phyloP scores from a whole-genome alignment of 1,140 invertebrate species.

The Sitophilus oryzae region DNA sequence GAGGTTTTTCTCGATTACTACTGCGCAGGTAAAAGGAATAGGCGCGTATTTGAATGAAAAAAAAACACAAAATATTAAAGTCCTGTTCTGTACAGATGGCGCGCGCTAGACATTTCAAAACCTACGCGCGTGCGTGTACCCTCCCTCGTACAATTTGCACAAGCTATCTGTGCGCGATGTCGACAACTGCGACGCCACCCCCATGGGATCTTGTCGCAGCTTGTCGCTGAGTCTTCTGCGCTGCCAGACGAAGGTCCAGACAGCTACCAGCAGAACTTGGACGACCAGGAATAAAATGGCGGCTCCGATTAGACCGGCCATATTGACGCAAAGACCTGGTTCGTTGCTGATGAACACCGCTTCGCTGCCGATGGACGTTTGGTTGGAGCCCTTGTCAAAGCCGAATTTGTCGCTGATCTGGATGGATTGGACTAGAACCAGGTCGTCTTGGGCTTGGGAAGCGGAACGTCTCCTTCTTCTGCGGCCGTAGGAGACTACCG shows the following conservation, averaged over 20 bases:
- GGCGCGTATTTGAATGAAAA: conserved; percentile 26
- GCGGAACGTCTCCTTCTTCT: conserved; percentile 57
- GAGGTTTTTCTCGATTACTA: too few relatives aligned
- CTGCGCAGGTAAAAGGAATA: conserved; percentile 1
- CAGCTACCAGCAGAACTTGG: conserved; percentile 74
- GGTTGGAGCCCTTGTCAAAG: conserved; percentile 56
- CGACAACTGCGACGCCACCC: conserved; percentile 50
- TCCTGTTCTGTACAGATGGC: conserved; percentile 10
- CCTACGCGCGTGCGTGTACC: conserved; percentile 68
- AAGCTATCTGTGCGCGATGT: conserved; percentile 65
- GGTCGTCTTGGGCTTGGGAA: conserved; percentile 55
- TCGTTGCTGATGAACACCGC: conserved; percentile 45
- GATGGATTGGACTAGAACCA: conserved; percentile 83
- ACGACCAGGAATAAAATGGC: conserved; percentile 76
- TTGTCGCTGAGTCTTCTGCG: conserved; percentile 58
- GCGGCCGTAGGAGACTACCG: conserved; percentile 74
- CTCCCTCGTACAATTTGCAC: conserved; percentile 80
- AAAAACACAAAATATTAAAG: too few relatives aligned
- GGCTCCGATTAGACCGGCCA: conserved; percentile 70
- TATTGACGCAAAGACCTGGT: conserved; percentile 64
- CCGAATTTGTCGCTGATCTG: conserved; percentile 90
- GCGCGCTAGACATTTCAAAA: conserved; percentile 52
- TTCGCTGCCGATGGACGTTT: conserved; percentile 42
- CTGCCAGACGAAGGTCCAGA: conserved; percentile 80
- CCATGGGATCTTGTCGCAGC: conserved; percentile 48